Evolutionary conservation across 1,140 invertebrate genomes (phyloP).

Genomic region (Drosophila pachea): DNA sequence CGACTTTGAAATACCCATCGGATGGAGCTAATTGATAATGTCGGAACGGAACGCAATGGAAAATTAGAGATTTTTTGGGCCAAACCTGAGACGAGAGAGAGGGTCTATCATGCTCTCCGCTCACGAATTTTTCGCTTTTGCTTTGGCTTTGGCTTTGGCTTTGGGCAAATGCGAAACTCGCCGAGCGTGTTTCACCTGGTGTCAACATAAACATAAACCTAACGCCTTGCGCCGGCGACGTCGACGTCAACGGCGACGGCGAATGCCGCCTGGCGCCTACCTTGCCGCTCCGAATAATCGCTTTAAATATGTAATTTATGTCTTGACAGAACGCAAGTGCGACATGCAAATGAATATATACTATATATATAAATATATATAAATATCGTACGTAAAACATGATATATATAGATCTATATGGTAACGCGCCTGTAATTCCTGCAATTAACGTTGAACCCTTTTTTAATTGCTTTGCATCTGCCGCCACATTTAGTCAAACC

Average conservation of each 20-base stretch:
- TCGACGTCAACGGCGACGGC: no score
- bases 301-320: constrained; percentile 33
- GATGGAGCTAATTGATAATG: constrained; percentile 33
- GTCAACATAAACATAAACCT: constrained; percentile 48
- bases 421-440: constrained; percentile 6
- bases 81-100: not conserved
- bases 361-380: not conserved
- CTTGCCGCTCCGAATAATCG: constrained; percentile 64
- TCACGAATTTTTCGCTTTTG: not conserved
- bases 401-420: not conserved
- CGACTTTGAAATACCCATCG: constrained; percentile 47
- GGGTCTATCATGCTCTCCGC: constrained; percentile 8
- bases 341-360: constrained; percentile 24
- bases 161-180: not conserved
- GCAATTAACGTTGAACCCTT: constrained; percentile 37
- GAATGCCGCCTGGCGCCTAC: constrained; percentile 59
- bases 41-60: not conserved
- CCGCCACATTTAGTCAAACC: constrained; percentile 53
- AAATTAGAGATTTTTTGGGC: no score
- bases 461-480: constrained; percentile 15
- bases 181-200: constrained; percentile 19
- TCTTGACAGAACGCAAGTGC: constrained; percentile 30
- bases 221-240: constrained; percentile 47
- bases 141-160: not conserved
- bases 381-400: not conserved